These are phyloP conservation scores for Trachelus iudaicus DNA, from an alignment of 2,888 invertebrate species.

Conservation along the genomic window DNA sequence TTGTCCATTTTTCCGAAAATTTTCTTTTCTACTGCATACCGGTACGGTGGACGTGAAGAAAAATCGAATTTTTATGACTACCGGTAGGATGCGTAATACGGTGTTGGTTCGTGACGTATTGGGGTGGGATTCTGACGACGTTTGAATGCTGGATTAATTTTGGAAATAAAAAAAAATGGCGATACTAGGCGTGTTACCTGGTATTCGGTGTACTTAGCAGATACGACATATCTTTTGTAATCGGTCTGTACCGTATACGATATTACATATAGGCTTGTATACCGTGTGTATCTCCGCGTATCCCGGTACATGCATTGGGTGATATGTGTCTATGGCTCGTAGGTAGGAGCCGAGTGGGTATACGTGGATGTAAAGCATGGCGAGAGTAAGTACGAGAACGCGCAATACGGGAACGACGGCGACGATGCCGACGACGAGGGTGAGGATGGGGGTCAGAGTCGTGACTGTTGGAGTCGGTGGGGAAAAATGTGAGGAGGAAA, in stretches of 20 bases:
- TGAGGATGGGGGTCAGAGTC: conserved; percentile 36
- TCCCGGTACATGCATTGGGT: neutral
- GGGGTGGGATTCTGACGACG: no score
- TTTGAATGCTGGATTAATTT: neutral
- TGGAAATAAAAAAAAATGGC: neutral
- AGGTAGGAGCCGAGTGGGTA: conserved; percentile 9
- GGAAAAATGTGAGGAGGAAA: conserved; percentile 44
- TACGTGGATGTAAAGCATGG: conserved; percentile 30
- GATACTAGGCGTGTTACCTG: neutral
- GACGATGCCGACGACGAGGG: conserved; percentile 22
- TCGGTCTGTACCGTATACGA: neutral
- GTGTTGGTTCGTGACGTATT: no score
- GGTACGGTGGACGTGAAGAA: neutral
- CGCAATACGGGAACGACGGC: conserved; percentile 10
- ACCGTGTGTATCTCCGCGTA: neutral
- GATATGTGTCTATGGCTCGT: conserved; percentile 2
- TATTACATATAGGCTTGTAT: neutral
- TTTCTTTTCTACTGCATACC: neutral
- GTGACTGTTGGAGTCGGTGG: conserved; percentile 38
- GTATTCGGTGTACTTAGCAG: neutral
- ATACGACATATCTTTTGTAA: neutral
- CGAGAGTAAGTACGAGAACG: conserved; percentile 36
- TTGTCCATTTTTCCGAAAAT: neutral
- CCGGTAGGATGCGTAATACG: no score
- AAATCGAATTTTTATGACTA: neutral